phyloP scores from a whole-genome alignment of 2,113 vertebrate genomes.

The Mirounga angustirostris region DNA sequence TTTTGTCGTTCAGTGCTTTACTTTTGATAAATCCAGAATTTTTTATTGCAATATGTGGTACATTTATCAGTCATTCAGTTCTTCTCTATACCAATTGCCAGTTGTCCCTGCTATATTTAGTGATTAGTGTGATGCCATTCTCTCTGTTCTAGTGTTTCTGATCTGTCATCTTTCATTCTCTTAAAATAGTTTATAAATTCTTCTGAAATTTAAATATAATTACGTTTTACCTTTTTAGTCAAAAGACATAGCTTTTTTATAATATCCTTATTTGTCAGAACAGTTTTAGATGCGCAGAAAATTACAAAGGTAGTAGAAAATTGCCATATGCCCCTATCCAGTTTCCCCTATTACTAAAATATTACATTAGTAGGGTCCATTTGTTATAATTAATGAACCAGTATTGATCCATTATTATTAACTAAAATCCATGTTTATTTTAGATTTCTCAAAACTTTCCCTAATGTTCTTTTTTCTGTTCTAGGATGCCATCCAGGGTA shows the following conservation, averaged over 20 bases:
- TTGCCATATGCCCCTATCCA: background rate
- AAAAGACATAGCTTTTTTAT: background rate
- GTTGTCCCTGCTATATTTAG: background rate
- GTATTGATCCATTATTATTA: background rate
- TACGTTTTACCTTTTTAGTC: conserved; percentile 12
- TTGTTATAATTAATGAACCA: background rate
- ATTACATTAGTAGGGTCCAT: background rate
- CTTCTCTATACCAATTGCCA: background rate
- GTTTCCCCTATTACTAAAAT: background rate
- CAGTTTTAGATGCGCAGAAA: background rate
- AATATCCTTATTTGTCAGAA: background rate
- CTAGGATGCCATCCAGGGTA: background rate
- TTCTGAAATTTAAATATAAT: background rate
- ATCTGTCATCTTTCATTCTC: background rate
- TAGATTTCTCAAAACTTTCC: background rate
- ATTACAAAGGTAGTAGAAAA: background rate
- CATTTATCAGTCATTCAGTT: background rate
- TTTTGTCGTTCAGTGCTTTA: background rate
- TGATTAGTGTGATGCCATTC: background rate
- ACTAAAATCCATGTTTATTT: background rate
- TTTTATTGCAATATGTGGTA: background rate
- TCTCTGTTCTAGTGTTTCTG: background rate
- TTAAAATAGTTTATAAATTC: conserved; percentile 3
- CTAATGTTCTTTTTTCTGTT: background rate
- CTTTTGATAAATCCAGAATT: background rate